Evolutionary conservation across 2,797 vertebrate species (phyloP).

Genomic region (Coregonus sp.): DNA sequence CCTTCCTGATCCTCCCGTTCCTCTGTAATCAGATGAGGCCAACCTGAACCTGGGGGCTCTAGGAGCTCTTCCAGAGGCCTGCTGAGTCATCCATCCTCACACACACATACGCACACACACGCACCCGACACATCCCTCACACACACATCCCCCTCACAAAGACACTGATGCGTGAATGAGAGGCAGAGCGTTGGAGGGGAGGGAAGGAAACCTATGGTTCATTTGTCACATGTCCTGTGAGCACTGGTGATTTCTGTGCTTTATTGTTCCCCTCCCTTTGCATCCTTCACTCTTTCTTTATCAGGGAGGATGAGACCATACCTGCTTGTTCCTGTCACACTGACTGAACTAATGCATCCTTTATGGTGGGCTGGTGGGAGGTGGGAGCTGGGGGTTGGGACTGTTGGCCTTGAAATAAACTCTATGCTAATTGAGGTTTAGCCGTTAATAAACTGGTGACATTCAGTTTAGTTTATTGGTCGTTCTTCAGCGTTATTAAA

Average conservation of each 20-base stretch:
- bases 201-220: slow-evolving; percentile 4
- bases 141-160: slow-evolving; percentile 15
- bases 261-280: slow-evolving; percentile 10
- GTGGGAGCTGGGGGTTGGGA: neutral
- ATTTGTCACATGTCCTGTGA: slow-evolving; percentile 26
- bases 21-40: slow-evolving; percentile 39
- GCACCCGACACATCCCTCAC: neutral
- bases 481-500: neutral
- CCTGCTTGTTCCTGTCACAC: slow-evolving; percentile 8
- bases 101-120: neutral
- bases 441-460: neutral
- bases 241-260: slow-evolving; percentile 7
- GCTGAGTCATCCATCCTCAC: slow-evolving; percentile 25
- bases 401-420: neutral
- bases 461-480: slow-evolving; percentile 5
- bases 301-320: slow-evolving; percentile 1
- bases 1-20: neutral
- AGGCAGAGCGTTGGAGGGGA: slow-evolving; percentile 28
- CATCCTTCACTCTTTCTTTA: slow-evolving; percentile 13
- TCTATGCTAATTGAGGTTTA: neutral
- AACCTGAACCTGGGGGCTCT: slow-evolving; percentile 31
- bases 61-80: slow-evolving; percentile 36
- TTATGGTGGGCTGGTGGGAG: neutral
- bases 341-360: neutral
- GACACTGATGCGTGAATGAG: slow-evolving; percentile 51